Conservation (phyloP, 2,888 invertebrate species). For the Tanytarsus gracilentus region DNA sequence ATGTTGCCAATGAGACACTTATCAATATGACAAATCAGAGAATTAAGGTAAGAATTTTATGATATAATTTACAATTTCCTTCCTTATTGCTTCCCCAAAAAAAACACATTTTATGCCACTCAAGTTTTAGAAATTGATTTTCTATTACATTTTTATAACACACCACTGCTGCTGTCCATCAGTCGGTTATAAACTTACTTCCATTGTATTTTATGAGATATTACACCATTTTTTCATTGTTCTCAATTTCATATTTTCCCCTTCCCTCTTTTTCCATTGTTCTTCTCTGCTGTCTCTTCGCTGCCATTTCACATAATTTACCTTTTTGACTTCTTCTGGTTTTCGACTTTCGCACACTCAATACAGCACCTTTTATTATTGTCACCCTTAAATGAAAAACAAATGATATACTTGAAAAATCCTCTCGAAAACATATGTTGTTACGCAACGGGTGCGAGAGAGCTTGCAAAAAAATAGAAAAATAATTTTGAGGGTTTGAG, state of each 20-base stretch:
- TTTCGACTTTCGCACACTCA: no score
- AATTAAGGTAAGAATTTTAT: slow-evolving; percentile 17
- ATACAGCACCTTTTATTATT: slow-evolving; percentile 9
- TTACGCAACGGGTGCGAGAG: not conserved
- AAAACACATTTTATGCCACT: not conserved
- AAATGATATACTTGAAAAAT: not conserved
- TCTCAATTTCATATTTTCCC: not conserved
- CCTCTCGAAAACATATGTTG: not conserved
- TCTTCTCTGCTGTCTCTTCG: not conserved
- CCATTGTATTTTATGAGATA: no score
- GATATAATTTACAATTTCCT: not conserved
- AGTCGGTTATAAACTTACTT: not conserved
- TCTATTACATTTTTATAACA: slow-evolving; percentile 11
- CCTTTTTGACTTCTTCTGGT: not conserved
- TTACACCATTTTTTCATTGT: not conserved
- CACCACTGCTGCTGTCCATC: not conserved
- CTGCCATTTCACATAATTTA: not conserved
- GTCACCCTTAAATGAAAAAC: not conserved
- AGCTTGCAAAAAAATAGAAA: not conserved
- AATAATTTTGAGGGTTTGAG: slow-evolving; percentile 15
- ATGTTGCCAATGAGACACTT: slow-evolving; percentile 3
- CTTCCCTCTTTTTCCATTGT: not conserved
- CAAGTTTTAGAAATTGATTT: slow-evolving; percentile 1
- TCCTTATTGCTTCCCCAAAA: not conserved
- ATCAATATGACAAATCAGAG: slow-evolving; percentile 24